Evolutionary conservation across 2,888 invertebrate species (phyloP), one percentile per base, ranked within the genome.

Genomic region (Sipha maydis): DNA sequence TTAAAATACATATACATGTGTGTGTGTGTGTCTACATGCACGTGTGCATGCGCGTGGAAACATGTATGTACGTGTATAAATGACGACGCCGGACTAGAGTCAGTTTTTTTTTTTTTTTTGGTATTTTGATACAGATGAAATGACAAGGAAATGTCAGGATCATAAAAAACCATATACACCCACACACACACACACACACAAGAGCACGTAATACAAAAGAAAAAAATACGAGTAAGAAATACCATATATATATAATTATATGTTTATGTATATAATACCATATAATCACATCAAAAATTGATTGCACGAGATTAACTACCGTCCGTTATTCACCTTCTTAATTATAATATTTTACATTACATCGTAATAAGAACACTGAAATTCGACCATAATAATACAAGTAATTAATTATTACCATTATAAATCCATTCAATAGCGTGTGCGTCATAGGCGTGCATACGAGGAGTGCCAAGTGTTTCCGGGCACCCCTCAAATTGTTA

Each of bases 131-230:
- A 17, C 69, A 31, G 71, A 48, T 34, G 28, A 71, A 71, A 83
- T 17, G 61, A 34, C 69, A 48, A 83, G 71, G 82, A 83, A 83
- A 83, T 28, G 71, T 79, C 79, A 31, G 38, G 56, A 78, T 78
- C 78, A 56, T 31, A 56, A 31, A 56, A 54, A 77, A 69, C 3
- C n/a, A 14, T 4, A 11, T 31, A 71, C 14, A 67, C n/a, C 5
- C 25, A 67, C 67, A 48, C 25, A 61, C 61, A n/a, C n/a, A 48
- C 61, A 61, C 61, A 67, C n/a, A 67, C 67, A 67, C 71, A 1
- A 3, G 17, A 11, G 82, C 19, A 3, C 17, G 71, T 71, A 71
- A 11, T 31, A 71, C 25, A 82, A 82, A 82, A 31, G 25, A 82
- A 8, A 48, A 31, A 82, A 82, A 82, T 71, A 14, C 21, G 69